A percentile compares a stretch with the other conserved stretches of the same genome.
These are phyloP conservation scores for Microcaecilia unicolor DNA, from an alignment of 2,797 vertebrate genomes.

Conservation along the genomic window DNA sequence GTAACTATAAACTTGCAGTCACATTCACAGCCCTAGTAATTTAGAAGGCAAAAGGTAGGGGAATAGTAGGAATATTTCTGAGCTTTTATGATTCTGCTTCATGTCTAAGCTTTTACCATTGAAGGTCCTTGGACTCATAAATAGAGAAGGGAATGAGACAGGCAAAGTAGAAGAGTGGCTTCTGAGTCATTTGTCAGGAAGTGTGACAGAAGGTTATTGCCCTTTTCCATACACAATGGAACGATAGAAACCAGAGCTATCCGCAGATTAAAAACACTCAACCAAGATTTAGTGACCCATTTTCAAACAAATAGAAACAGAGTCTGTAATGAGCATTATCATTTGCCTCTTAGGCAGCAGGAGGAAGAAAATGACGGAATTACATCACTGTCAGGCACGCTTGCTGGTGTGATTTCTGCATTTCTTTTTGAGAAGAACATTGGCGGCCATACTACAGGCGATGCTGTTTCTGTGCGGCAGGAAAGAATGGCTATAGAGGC, in stretches of 20 bases:
- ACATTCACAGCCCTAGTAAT: constrained; percentile 9
- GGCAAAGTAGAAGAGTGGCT: constrained; percentile 1
- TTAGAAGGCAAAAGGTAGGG: constrained; percentile 5
- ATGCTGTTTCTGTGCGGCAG: too few relatives aligned
- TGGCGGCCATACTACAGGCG: too few relatives aligned
- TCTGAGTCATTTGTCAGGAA: constrained; percentile 9
- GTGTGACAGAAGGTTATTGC: constrained; percentile 11
- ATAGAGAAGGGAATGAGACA: constrained; percentile 10
- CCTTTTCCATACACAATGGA: constrained; percentile 16
- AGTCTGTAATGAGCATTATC: constrained; percentile 1
- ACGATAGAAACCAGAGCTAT: constrained; percentile 1
- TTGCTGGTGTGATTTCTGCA: too few relatives aligned
- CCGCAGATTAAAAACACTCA: constrained; percentile 14
- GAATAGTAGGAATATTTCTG: not conserved
- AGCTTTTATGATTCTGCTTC: constrained; percentile 6
- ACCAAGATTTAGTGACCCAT: constrained; percentile 12
- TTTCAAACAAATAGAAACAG: constrained; percentile 8
- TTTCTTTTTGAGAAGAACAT: too few relatives aligned
- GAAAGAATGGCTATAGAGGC: too few relatives aligned
- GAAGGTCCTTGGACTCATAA: constrained; percentile 8
- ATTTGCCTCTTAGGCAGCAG: constrained; percentile 3
- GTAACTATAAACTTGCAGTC: too few relatives aligned
- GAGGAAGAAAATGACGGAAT: constrained; percentile 1
- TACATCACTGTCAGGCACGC: too few relatives aligned
- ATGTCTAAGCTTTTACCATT: constrained; percentile 2